Percentiles rank a stretch among this genome's conserved stretches.
Evolutionary conservation across 2,888 invertebrate genomes (phyloP).

Genomic region (Hyles lineata): DNA sequence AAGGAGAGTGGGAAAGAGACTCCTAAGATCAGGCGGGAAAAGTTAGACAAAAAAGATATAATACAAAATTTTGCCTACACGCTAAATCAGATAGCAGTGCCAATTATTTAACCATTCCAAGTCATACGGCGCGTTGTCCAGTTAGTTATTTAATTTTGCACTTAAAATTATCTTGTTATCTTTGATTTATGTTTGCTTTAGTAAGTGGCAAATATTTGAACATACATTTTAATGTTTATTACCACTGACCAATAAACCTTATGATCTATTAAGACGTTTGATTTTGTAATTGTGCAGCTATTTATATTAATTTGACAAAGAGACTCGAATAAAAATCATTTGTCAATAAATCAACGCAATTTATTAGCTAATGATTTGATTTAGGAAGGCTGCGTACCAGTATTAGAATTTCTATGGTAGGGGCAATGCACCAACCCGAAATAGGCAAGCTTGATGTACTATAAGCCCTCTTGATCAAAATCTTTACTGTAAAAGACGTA

Average conservation of each 20-base stretch:
- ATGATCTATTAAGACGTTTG: constrained; percentile 1
- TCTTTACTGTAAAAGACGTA: too few relatives aligned
- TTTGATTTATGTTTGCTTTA: constrained; percentile 20
- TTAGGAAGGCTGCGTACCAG: too few relatives aligned
- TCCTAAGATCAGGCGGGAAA: too few relatives aligned
- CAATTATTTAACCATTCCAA: constrained; percentile 23
- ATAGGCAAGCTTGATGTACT: too few relatives aligned
- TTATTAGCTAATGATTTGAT: too few relatives aligned
- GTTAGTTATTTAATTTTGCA: constrained; percentile 21
- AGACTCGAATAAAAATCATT: background rate
- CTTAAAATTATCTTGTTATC: constrained; percentile 24
- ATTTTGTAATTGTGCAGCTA: background rate
- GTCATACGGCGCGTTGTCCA: background rate
- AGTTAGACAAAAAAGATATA: background rate
- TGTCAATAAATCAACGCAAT: background rate
- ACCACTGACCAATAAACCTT: background rate
- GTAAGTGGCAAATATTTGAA: constrained; percentile 17
- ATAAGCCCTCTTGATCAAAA: too few relatives aligned
- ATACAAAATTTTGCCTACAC: background rate
- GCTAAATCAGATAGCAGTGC: constrained; percentile 8
- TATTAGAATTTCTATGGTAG: too few relatives aligned
- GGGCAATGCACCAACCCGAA: too few relatives aligned
- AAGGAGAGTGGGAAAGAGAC: too few relatives aligned
- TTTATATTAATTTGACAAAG: background rate
- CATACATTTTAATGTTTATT: constrained; percentile 7